Evolutionary conservation across 2,113 vertebrate species (phyloP), one percentile per base, ranked within the genome.

Genomic region (Aegithalos caudatus): DNA sequence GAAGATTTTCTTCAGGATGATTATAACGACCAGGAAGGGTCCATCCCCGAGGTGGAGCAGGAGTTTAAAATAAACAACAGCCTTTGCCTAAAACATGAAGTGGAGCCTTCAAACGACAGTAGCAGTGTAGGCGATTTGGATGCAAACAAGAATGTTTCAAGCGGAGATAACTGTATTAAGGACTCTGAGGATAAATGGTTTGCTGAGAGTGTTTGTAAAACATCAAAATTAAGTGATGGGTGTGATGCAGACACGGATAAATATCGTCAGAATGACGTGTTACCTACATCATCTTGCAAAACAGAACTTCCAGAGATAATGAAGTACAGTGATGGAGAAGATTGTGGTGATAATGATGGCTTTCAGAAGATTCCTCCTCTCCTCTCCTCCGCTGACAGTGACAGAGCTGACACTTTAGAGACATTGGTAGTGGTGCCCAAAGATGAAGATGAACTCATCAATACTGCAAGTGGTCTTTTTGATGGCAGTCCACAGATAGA

Each of bases 1-100:
- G 96, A 96, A 12, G 94, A 97, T 27, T 97, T 95, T 28, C 24
- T 78, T 6, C 44, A 57, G 8, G 35, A 27, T 5, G 94, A 51
- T 2, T 29, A 37, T 4, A 56, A 86, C 31, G 47, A 77, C 17
- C 38, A 11, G 7, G 25, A 9, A 2, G 11, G 1, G 2, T 5
- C 18, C 0, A 1, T 48, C 31, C 9, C 23, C 1, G 3, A 37
- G 42, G 11, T 69, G 62, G 4, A 65, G 20, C 17, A 10, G 20
- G 62, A 64, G 31, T 82, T 82, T 54, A 19, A 35, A 42, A 48
- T 82, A 35, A 50, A 16, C 33, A 21, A 3, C 2, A n/a, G 10
- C 4, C 0, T 20, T 44, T 28, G 19, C 21, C 7, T 24, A 0
- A 35, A 67, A 40, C n/a, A 10, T 1, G 3, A 7, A 2, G n/a